Base-by-base conservation (phyloP, 2,888 invertebrate species). In the Lingula anatina region DNA sequence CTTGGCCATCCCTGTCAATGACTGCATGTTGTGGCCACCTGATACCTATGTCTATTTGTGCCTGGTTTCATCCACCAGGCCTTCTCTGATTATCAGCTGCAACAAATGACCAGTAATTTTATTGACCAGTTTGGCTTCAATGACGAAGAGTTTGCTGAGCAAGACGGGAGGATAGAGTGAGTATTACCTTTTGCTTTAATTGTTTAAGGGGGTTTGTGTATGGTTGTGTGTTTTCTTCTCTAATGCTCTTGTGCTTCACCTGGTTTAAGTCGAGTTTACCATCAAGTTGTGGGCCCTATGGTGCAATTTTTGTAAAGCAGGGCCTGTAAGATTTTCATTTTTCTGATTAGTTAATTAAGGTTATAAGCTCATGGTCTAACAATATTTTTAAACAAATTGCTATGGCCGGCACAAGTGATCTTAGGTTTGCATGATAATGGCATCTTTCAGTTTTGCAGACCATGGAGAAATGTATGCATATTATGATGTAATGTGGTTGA, bases 111-210 rank as follows among this genome's bases (percentile, higher is more conserved):
- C 25, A 80, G 83, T 53, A 81, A 80, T 59, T 83, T 83, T 68
- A 81, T 82, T 57, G 83, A 84, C 61, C 81, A 81, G 56, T 85
- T 83, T 68, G 84, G 83, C 47, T 84, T 82, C 67, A 81, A 81
- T 60, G 84, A 85, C 65, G 83, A 84, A 55, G 83, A 84, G 55
- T 84, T 83, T 63, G 82, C 81, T 56, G 83, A 83, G 61, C 81
- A 80, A 9, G 83, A 85, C 57, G 77, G 77, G 28, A 72, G 70
- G 55, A 65, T 74, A 35, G 73, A 73, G 77, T 78, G 57, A 72
- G 75, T 71, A 38, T 18, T 26, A n/a, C 37, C 27, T 26, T 20
- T 31, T 35, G 15, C 37, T 24, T 47, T 47, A 25, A 4, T 15
- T 31, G 15, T 15, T 31, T 31, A 31, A 9, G 31, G 31, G n/a